phyloP scores from a whole-genome alignment of 37 sponge, comb jelly and placozoan species.

The Crambe crambe region DNA sequence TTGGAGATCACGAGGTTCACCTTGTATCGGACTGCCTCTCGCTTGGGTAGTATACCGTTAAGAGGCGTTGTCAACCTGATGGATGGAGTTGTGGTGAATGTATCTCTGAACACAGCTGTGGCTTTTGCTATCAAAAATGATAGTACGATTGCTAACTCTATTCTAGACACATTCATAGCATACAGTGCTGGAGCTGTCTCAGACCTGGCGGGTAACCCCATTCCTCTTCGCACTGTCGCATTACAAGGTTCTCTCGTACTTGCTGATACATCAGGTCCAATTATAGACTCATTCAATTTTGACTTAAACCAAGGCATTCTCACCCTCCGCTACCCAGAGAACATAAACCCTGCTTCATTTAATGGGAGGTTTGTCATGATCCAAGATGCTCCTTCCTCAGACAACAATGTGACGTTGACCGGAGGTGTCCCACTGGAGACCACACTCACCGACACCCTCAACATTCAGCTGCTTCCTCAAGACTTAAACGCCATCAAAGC shows the following conservation, averaged over 20 bases:
- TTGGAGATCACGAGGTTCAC: constrained; percentile 51
- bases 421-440: constrained; percentile 52
- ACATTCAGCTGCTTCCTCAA: constrained; percentile 15
- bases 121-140: constrained; percentile 68
- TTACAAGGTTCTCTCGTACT: constrained; percentile 31
- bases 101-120: constrained; percentile 25
- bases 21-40: constrained; percentile 19
- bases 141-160: constrained; percentile 37
- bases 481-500: constrained; percentile 81
- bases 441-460: constrained; percentile 12
- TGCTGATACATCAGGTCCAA: constrained; percentile 63
- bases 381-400: constrained; percentile 45
- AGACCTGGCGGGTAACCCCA: constrained; percentile 51
- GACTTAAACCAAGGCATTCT: constrained; percentile 82
- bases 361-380: constrained; percentile 59
- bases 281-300: constrained; percentile 64
- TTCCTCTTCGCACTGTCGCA: not conserved
- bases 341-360: constrained; percentile 57
- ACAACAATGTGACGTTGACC: constrained; percentile 36
- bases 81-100: constrained; percentile 55
- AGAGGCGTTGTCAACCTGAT: constrained; percentile 18
- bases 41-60: constrained; percentile 12
- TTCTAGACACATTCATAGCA: constrained; percentile 58
- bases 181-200: constrained; percentile 23
- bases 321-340: constrained; percentile 67